These are phyloP conservation scores for Macaria liturata DNA, from an alignment of 2,888 invertebrate genomes.

Conservation along the genomic window DNA sequence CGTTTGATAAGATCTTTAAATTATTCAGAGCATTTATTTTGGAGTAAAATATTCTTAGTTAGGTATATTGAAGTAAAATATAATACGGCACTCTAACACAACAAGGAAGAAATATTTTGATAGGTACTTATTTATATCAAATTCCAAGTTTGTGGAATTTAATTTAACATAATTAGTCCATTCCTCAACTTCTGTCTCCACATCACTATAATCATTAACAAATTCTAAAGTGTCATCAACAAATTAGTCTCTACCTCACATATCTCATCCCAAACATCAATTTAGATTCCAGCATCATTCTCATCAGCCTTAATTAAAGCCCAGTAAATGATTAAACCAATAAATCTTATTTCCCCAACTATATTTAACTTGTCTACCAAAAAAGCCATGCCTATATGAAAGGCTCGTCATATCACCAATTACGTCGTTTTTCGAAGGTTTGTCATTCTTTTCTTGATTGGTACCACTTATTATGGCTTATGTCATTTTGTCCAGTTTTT, in stretches of 20 bases:
- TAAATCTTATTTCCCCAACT: conserved; percentile 19
- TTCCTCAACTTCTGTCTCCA: conserved; percentile 16
- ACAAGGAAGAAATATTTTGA: too few species aligned
- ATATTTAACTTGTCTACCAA: conserved; percentile 23
- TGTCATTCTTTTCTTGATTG: conserved; percentile 20
- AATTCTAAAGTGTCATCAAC: conserved; percentile 26
- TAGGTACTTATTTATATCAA: background rate
- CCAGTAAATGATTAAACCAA: conserved; percentile 20
- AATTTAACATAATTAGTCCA: background rate
- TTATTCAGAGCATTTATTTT: too few species aligned
- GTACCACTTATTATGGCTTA: conserved; percentile 15
- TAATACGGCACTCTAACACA: too few species aligned
- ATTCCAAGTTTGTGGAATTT: background rate
- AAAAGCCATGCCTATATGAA: conserved; percentile 18
- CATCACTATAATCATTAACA: conserved; percentile 16
- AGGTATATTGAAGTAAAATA: too few species aligned
- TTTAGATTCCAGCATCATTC: conserved; percentile 23
- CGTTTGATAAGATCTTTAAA: too few species aligned
- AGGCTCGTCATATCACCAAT: conserved; percentile 14
- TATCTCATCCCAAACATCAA: conserved; percentile 19
- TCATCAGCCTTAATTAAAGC: conserved; percentile 26
- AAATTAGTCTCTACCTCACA: conserved; percentile 20
- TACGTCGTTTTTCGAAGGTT: conserved; percentile 22
- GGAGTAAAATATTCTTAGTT: too few species aligned
- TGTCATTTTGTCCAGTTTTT: conserved; percentile 19